phyloP scores from a whole-genome alignment of 2,888 invertebrate species.

The Pheosia gnoma region DNA sequence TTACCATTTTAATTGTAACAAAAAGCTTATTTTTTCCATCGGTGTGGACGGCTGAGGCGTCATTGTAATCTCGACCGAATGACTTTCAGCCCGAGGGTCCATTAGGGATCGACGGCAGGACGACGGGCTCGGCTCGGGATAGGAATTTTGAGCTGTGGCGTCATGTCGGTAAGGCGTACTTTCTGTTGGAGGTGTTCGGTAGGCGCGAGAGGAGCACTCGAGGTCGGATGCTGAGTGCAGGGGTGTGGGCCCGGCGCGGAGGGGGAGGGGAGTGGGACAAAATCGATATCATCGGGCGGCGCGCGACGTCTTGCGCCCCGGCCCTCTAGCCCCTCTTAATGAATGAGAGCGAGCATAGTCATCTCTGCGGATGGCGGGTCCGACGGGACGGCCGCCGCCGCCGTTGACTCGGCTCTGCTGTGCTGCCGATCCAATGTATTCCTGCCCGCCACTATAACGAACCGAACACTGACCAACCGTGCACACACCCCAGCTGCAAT shows the following conservation, averaged over 20 bases:
- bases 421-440: slow-evolving; percentile 54
- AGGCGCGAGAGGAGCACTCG: slow-evolving; percentile 83
- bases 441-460: slow-evolving; percentile 59
- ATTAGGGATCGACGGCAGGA: slow-evolving; percentile 71
- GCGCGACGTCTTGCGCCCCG: slow-evolving; percentile 81
- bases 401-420: slow-evolving; percentile 53
- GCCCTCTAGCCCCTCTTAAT: slow-evolving; percentile 74
- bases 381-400: slow-evolving; percentile 61
- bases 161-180: slow-evolving; percentile 78
- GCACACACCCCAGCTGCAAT: slow-evolving; percentile 41
- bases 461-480: slow-evolving; percentile 53
- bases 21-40: slow-evolving; percentile 82
- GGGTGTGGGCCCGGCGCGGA: slow-evolving; percentile 65
- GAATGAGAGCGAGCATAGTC: slow-evolving; percentile 82
- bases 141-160: slow-evolving; percentile 79
- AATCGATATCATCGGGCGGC: slow-evolving; percentile 83
- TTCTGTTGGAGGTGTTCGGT: slow-evolving; percentile 80
- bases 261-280: slow-evolving; percentile 74
- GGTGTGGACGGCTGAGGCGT: slow-evolving; percentile 61
- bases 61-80: slow-evolving; percentile 82
- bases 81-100: slow-evolving; percentile 79
- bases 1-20: slow-evolving; percentile 84
- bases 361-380: slow-evolving; percentile 79
- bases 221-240: slow-evolving; percentile 83
- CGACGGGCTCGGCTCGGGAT: slow-evolving; percentile 52